A percentile compares a stretch with the other conserved stretches of the same genome.
Conservation (phyloP, 2,888 invertebrate species). For the Plutella xylostella region DNA sequence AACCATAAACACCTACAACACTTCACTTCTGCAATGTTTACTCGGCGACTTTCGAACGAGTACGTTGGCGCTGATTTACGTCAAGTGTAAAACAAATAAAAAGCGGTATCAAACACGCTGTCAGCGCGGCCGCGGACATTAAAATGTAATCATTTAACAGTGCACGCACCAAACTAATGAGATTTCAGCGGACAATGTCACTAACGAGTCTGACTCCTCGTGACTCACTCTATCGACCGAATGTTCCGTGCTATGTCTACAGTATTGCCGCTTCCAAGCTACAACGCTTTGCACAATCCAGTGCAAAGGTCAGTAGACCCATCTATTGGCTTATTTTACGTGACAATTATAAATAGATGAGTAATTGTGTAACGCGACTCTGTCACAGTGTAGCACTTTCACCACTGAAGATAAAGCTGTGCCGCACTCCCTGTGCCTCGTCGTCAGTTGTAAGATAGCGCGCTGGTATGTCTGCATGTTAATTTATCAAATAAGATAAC, state of each 20-base stretch:
- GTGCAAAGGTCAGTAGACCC: conserved; percentile 25
- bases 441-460: conserved; percentile 46
- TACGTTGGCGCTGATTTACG: conserved; percentile 35
- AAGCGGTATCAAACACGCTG: conserved; percentile 37
- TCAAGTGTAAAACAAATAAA: conserved; percentile 37
- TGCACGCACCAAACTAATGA: conserved; percentile 63
- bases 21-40: conserved; percentile 16
- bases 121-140: conserved; percentile 39
- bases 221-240: conserved; percentile 41
- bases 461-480: conserved; percentile 46
- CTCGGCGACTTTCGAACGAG: conserved; percentile 42
- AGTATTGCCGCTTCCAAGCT: background rate
- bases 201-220: conserved; percentile 61
- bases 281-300: conserved; percentile 19
- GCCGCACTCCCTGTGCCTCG: conserved; percentile 46
- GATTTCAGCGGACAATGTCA: conserved; percentile 56
- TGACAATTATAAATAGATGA: conserved; percentile 18
- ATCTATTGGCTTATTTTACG: conserved; percentile 19
- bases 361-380: conserved; percentile 1
- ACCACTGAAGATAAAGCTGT: conserved; percentile 48
- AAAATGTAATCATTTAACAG: conserved; percentile 63
- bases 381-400: conserved; percentile 26
- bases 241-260: too few relatives aligned
- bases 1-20: conserved; percentile 32
- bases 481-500: conserved; percentile 65